phyloP scores from a whole-genome alignment of 2,888 invertebrate genomes.

The Cantharis nigra region DNA sequence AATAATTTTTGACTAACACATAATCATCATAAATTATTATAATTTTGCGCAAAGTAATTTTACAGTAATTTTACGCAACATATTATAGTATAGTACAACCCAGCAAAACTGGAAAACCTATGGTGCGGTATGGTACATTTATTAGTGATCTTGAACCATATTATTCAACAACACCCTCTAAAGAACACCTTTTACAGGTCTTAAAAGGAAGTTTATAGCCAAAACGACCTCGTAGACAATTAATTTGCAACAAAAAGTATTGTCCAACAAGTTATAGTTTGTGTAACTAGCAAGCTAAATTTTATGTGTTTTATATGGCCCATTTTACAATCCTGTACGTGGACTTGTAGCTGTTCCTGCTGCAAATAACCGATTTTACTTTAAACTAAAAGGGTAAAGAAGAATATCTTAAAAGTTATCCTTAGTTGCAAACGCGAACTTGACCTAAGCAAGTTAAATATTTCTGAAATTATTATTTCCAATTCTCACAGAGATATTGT shows the following conservation, averaged over 20 bases:
- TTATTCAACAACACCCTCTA: neutral
- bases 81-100: no score
- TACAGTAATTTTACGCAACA: no score
- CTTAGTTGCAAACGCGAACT: neutral
- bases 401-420: neutral
- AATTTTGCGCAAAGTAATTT: neutral
- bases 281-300: slow-evolving; percentile 25
- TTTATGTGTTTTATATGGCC: slow-evolving; percentile 32
- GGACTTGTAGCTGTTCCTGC: slow-evolving; percentile 25
- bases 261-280: slow-evolving; percentile 24
- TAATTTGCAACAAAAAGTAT: slow-evolving; percentile 21
- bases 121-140: neutral
- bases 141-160: neutral
- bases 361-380: slow-evolving; percentile 5
- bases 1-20: neutral
- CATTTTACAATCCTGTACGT: slow-evolving; percentile 29
- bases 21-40: neutral
- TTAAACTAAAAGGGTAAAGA: neutral
- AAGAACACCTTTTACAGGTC: neutral
- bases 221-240: slow-evolving; percentile 17
- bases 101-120: neutral
- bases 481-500: neutral
- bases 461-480: neutral
- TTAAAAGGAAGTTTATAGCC: slow-evolving; percentile 11
- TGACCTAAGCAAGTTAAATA: neutral